Evolutionary conservation across 2,888 invertebrate species (phyloP).

Genomic region (Xestia ashworthii): DNA sequence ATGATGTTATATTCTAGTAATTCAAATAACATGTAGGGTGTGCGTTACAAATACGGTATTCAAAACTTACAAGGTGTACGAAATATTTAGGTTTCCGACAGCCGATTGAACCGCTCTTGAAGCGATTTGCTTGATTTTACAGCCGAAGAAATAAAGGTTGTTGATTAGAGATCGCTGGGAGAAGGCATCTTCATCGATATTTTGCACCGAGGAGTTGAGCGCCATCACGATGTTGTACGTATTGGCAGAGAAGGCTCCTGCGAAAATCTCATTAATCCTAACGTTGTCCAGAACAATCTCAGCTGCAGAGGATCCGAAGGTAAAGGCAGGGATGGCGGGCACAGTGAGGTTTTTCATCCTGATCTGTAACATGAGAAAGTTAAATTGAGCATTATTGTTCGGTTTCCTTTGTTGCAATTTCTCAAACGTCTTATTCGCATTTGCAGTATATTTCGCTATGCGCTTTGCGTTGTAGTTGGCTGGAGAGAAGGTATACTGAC

Average conservation of each 20-base stretch:
- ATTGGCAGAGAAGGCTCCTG: constrained; percentile 92
- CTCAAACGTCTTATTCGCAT: constrained; percentile 33
- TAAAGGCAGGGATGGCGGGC: constrained; percentile 90
- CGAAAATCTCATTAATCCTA: constrained; percentile 89
- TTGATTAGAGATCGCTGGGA: constrained; percentile 91
- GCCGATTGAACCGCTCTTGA: constrained; percentile 92
- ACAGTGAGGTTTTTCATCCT: constrained; percentile 91
- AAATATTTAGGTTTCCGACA: constrained; percentile 92
- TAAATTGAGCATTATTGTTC: constrained; percentile 2
- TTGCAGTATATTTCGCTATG: constrained; percentile 53
- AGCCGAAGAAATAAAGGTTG: constrained; percentile 91
- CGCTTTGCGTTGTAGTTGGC: constrained; percentile 36
- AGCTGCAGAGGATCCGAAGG: constrained; percentile 92
- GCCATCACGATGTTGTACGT: constrained; percentile 92
- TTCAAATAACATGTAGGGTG: not conserved
- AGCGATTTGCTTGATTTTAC: constrained; percentile 90
- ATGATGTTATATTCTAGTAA: not conserved
- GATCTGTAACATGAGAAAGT: constrained; percentile 88
- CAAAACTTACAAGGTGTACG: constrained; percentile 90
- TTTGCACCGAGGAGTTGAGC: constrained; percentile 91
- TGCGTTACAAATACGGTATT: not conserved
- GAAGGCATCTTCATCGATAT: constrained; percentile 92
- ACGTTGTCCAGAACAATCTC: constrained; percentile 89
- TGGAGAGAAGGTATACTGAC: constrained; percentile 78
- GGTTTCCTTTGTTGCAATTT: not conserved